Evolutionary conservation across 2,888 invertebrate species (phyloP).

Genomic region (Thymelicus acteon): DNA sequence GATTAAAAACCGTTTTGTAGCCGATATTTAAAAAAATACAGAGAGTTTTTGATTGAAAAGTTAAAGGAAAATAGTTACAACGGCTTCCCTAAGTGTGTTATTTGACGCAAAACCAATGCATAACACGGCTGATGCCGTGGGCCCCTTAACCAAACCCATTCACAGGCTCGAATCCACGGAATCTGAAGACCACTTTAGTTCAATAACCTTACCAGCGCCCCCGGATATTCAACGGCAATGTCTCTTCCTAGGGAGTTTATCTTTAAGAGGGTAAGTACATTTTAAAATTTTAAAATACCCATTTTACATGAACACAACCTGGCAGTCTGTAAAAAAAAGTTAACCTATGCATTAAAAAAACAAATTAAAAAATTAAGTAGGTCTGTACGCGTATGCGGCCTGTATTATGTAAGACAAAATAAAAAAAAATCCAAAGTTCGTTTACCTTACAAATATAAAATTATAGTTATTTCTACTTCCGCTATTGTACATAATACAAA

Average conservation of each 20-base stretch:
- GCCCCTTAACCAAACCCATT: conserved; percentile 42
- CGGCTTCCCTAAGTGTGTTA: conserved; percentile 60
- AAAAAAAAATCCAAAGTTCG: no score
- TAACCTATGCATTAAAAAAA: not conserved
- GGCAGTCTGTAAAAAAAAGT: no score
- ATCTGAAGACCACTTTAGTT: conserved; percentile 71
- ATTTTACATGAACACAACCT: no score
- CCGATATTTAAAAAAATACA: conserved; percentile 18
- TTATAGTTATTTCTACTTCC: no score
- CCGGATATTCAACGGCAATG: conserved; percentile 71
- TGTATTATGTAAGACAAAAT: no score
- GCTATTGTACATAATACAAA: no score
- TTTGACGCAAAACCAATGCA: conserved; percentile 67
- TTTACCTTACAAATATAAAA: no score
- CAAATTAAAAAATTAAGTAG: not conserved
- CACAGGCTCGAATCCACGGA: conserved; percentile 70
- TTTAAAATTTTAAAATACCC: not conserved
- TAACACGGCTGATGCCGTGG: conserved; percentile 70
- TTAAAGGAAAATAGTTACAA: conserved; percentile 59
- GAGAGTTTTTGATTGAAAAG: conserved; percentile 42
- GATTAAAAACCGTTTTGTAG: conserved; percentile 35
- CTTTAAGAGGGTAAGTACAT: conserved; percentile 80
- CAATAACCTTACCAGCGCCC: conserved; percentile 69
- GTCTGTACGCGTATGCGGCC: no score
- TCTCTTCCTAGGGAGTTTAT: conserved; percentile 86